Percentiles rank a stretch among this genome's conserved stretches.
phyloP scores from a whole-genome alignment of 2,113 vertebrate species.

The Stercorarius parasiticus region DNA sequence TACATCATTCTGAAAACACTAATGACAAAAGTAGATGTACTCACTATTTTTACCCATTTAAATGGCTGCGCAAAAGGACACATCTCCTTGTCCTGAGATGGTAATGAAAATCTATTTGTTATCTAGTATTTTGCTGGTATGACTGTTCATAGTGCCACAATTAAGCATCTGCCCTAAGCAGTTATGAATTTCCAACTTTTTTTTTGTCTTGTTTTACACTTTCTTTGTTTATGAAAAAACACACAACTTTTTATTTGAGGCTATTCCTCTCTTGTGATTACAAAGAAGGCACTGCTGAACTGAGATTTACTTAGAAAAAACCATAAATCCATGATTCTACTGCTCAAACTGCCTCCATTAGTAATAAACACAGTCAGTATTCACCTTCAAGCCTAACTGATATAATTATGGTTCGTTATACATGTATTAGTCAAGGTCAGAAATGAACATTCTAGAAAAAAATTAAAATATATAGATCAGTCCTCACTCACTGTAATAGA shows the following conservation, averaged over 20 bases:
- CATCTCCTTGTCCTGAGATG: neutral
- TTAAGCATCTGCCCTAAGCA: neutral
- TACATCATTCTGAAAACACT: neutral
- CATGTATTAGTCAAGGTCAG: neutral
- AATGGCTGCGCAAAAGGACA: neutral
- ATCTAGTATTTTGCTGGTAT: neutral
- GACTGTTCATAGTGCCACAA: neutral
- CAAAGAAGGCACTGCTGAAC: neutral
- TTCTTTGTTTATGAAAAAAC: neutral
- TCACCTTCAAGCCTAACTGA: neutral
- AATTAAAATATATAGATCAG: neutral
- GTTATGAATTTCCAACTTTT: neutral
- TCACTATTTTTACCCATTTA: neutral
- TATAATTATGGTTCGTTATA: neutral
- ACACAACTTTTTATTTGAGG: neutral
- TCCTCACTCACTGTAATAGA: neutral
- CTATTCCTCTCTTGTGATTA: neutral
- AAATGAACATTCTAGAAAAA: neutral
- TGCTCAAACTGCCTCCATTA: neutral
- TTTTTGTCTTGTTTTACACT: neutral
- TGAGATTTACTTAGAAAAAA: neutral
- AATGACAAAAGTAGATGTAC: neutral
- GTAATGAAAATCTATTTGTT: neutral
- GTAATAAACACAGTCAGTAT: neutral
- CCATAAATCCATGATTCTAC: neutral